Base-by-base conservation (phyloP, 2,797 vertebrate genomes). In the Loris lydekkerianus region DNA sequence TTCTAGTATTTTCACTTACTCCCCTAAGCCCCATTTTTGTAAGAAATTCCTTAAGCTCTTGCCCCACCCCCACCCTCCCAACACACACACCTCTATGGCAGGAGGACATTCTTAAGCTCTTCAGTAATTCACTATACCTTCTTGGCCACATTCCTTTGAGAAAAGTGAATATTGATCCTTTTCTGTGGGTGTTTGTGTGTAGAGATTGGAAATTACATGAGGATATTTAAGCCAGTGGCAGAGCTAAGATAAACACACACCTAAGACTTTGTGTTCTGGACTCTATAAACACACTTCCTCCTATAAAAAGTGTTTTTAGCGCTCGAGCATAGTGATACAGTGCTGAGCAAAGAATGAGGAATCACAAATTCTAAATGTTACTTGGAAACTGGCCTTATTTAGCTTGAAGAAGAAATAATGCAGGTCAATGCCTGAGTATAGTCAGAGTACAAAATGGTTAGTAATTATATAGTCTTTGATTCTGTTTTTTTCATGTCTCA, bases 1-100 rank as follows among this genome's bases (percentile, higher is more conserved):
- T 87, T 87, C 21, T 86, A 89, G 20, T 92, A 88, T 93, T 96
- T 97, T 97, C 63, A 80, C 46, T 86, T 77, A 86, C 10, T n/a
- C 2, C 40, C 27, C 8, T 67, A 34, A 34, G 65, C 65, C 65
- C 65, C 29, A 34, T 73, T 96, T 95, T 87, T 73, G 37, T 43
- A 83, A 95, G 56, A 89, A 90, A 91, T 91, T 91, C 43, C n/a
- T 86, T 92, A 75, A 88, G 40, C 43, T 87, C 78, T 94, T 69
- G 14, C 31, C 31, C 31, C 29, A 15, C 29, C 29, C 29, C 23
- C 27, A 29, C 15, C 29, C 15, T 14, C 49, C 49, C 49, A 53
- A 53, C 49, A 53, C 49, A 53, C 49, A 53, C 65, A 34, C 65
- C 31, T n/a, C 65, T 69, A 18, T 69, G 65, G 31, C 65, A 69